These are phyloP conservation scores for Serrognathus titanus DNA, from an alignment of 2,888 invertebrate genomes.

Conservation along the genomic window DNA sequence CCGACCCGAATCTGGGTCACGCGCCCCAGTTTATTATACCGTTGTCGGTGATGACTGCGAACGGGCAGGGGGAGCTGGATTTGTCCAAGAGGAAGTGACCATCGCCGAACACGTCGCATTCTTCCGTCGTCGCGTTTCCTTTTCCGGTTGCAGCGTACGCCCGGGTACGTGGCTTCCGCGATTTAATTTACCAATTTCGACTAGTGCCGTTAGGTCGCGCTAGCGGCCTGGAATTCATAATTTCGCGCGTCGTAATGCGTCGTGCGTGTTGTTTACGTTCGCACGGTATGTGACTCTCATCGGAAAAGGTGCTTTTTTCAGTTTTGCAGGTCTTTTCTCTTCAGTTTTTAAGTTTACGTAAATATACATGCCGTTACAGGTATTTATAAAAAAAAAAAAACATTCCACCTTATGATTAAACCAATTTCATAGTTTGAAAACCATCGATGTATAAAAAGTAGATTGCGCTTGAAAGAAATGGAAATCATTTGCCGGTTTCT, in stretches of 20 bases:
- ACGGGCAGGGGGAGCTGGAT: conserved; percentile 36
- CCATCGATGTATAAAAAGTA: too few relatives aligned
- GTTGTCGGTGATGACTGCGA: conserved; percentile 58
- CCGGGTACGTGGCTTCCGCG: conserved; percentile 22
- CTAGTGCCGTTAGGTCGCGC: background rate
- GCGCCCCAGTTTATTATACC: conserved; percentile 69
- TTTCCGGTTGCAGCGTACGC: conserved; percentile 8
- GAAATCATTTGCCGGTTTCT: too few relatives aligned
- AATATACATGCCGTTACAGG: too few relatives aligned
- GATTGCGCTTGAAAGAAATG: too few relatives aligned
- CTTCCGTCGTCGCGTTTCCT: conserved; percentile 20
- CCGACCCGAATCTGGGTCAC: conserved; percentile 35
- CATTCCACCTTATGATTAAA: too few relatives aligned
- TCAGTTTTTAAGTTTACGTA: too few relatives aligned
- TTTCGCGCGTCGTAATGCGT: background rate
- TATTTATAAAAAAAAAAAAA: too few relatives aligned
- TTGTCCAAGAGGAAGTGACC: conserved; percentile 34
- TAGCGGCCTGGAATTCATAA: background rate
- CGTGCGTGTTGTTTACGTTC: background rate
- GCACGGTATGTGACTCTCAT: background rate
- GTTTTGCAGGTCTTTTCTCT: too few relatives aligned
- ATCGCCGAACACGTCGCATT: conserved; percentile 25
- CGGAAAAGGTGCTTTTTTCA: too few relatives aligned
- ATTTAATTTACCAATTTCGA: conserved; percentile 11
- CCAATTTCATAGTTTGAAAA: too few relatives aligned